Conservation (phyloP, 2,797 vertebrate genomes). For the Semaprochilodus insignis region DNA sequence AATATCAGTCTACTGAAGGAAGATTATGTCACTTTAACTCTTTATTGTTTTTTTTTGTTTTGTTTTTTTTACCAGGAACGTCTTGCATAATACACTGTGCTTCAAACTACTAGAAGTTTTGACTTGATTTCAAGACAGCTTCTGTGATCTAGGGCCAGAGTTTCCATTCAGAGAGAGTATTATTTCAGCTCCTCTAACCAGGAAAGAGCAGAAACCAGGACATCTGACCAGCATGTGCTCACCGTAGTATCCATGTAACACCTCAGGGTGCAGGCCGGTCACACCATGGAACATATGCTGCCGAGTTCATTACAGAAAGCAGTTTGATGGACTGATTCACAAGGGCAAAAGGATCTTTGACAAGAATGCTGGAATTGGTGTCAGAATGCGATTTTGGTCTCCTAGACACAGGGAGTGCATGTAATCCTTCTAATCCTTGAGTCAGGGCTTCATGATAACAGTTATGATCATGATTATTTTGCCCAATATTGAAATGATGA, state of each 20-base stretch:
- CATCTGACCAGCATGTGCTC: background rate
- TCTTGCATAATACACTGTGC: background rate
- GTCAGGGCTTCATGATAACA: background rate
- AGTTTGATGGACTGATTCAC: background rate
- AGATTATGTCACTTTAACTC: background rate
- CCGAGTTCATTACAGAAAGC: background rate
- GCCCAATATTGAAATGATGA: background rate
- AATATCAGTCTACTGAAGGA: background rate
- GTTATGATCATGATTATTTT: background rate
- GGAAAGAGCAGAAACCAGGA: background rate
- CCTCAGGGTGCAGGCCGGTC: conserved; percentile 2
- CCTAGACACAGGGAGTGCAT: background rate
- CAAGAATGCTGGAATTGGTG: conserved; percentile 5
- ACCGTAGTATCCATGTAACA: background rate
- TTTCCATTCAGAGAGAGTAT: background rate
- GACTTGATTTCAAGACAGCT: background rate
- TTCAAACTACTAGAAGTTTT: background rate
- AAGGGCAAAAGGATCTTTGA: background rate
- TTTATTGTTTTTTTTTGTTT: background rate
- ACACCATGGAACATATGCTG: background rate
- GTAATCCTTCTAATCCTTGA: conserved; percentile 9
- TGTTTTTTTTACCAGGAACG: background rate
- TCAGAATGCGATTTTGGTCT: background rate
- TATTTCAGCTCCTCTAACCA: background rate
- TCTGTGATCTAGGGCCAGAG: background rate